Evolutionary conservation across 2,888 invertebrate species (phyloP), one percentile per base, ranked within the genome.

Genomic region (Tenodera sinensis): DNA sequence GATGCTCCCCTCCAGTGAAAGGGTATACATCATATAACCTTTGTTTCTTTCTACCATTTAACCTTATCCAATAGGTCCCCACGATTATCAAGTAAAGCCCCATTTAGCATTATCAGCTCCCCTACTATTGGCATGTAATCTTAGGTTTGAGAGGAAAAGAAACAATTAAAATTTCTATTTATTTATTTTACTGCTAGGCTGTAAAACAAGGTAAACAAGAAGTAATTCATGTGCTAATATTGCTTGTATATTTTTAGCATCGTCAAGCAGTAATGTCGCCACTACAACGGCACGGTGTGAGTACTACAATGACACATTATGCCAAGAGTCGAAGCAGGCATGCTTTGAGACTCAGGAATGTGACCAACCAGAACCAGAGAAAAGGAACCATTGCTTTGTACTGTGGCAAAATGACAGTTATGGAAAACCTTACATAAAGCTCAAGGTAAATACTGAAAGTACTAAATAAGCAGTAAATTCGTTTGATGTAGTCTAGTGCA

Each of bases 381-480:
- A 97, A 92, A 95, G 96, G 90, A 96, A 96, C 92, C 97, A 97
- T 92, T 98, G 98, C 93, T 98, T 96, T 93, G 97, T 97, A 0
- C 93, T 98, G 0, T 98, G 98, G 98, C 95, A 96, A 89, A 93
- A 93, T 90, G 91, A 91, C 82, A 95, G 93, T 84, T 96, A 96
- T 83, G 96, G 96, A 92, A 95, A 94, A 89, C 92, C 93, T 28
- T 92, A 92, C 89, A 93, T 94, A 90, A 93, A 93, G 91, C 91
- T 94, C 88, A 94, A 94, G 92, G 94, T 93, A 88, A 89, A 89
- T 90, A 25, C 20, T 20, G 12, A 12, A 9, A 42, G 6, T 42
- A 12, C 34, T 12, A 12, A 12, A 42, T 42, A 42, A 42, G 42
- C 42, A 42, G 42, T 34, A 27, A 47, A 81, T 34, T 42, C 12